Conservation (phyloP, 1,140 invertebrate species). For the Chrysopa pallens region DNA sequence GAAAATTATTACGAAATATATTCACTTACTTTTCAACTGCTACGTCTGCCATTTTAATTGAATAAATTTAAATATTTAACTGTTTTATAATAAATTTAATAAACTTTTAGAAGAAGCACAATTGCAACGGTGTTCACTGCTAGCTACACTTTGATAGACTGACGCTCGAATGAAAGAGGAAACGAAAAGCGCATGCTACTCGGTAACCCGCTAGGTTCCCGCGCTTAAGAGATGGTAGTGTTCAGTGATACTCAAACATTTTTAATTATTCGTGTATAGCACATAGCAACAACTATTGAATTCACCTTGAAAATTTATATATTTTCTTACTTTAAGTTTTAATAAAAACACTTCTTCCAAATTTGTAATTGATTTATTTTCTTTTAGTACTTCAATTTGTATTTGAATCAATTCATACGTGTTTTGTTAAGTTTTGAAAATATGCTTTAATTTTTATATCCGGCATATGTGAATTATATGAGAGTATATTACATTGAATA, state of each 20-base stretch:
- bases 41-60: constrained; percentile 16
- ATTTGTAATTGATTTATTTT: too few species aligned
- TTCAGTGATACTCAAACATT: neutral
- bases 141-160: neutral
- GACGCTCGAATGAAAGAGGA: neutral
- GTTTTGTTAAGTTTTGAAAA: too few species aligned
- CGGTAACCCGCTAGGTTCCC: neutral
- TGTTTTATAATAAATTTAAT: neutral
- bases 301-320: too few species aligned
- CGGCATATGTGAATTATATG: too few species aligned
- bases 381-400: too few species aligned
- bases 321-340: too few species aligned
- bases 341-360: too few species aligned
- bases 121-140: neutral
- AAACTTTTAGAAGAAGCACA: neutral
- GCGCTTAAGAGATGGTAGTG: neutral
- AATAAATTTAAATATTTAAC: neutral
- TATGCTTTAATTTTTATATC: too few species aligned
- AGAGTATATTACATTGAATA: too few species aligned
- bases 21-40: constrained; percentile 14
- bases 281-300: too few species aligned
- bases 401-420: too few species aligned
- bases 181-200: neutral
- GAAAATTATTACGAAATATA: neutral
- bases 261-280: too few species aligned